These are phyloP conservation scores for Glossophaga mutica DNA, from an alignment of 2,797 vertebrate genomes.

Conservation along the genomic window DNA sequence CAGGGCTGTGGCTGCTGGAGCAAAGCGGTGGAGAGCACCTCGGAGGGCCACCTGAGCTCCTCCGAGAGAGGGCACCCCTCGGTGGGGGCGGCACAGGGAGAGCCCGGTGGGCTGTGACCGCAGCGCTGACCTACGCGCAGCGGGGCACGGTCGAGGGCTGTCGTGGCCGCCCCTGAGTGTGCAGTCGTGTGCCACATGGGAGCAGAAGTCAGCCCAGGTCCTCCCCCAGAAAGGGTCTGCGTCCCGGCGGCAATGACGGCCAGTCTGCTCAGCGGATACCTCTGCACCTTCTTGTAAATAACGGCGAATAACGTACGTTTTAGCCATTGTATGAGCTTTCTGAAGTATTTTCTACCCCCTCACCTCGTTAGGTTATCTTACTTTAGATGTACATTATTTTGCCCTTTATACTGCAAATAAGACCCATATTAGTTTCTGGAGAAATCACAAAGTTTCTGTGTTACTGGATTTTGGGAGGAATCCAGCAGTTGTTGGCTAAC, in stretches of 20 bases:
- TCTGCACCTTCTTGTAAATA: neutral
- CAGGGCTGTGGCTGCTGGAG: too few species aligned
- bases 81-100: neutral
- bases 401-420: neutral
- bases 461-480: neutral
- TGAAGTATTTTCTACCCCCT: neutral
- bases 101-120: accelerated
- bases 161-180: neutral
- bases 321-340: neutral
- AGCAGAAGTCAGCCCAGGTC: neutral
- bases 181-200: too few species aligned
- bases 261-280: neutral
- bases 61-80: neutral
- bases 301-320: neutral
- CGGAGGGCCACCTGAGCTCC: too few species aligned
- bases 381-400: neutral
- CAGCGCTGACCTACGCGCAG: neutral
- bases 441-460: neutral
- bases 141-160: too few species aligned
- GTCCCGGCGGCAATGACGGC: neutral
- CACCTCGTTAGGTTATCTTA: neutral
- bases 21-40: neutral
- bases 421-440: neutral
- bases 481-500: neutral
- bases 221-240: neutral